phyloP scores from a whole-genome alignment of 2,113 vertebrate genomes.

The Prochilodus magdalenae region DNA sequence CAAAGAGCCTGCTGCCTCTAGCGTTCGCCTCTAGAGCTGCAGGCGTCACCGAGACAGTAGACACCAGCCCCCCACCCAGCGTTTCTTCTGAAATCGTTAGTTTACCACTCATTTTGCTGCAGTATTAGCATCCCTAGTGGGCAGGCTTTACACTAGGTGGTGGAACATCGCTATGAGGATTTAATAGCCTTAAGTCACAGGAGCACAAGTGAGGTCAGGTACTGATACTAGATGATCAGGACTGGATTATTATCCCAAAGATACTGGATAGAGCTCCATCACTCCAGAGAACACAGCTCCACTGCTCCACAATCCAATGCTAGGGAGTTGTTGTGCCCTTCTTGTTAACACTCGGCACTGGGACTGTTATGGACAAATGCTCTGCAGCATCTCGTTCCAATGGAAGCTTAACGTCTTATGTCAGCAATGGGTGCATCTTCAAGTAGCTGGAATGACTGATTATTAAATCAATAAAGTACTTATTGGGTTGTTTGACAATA shows the following conservation, averaged over 20 bases:
- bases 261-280: neutral
- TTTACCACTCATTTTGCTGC: no score
- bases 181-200: no score
- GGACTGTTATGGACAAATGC: neutral
- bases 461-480: neutral
- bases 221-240: no score
- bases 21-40: conserved; percentile 30
- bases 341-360: neutral
- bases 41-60: neutral
- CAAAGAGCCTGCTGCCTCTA: conserved; percentile 57
- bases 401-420: neutral
- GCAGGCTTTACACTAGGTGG: no score
- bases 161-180: no score
- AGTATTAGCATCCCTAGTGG: no score
- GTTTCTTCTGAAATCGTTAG: no score
- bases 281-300: neutral
- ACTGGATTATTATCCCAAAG: neutral
- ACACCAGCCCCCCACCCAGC: no score
- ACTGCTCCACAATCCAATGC: neutral
- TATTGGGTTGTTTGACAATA: neutral
- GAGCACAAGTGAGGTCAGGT: no score
- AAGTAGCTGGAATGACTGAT: neutral
- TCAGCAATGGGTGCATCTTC: neutral
- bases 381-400: neutral
- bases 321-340: neutral